phyloP scores from a whole-genome alignment of 2,797 vertebrate genomes.

The Gymnoscopelus microlampas region DNA sequence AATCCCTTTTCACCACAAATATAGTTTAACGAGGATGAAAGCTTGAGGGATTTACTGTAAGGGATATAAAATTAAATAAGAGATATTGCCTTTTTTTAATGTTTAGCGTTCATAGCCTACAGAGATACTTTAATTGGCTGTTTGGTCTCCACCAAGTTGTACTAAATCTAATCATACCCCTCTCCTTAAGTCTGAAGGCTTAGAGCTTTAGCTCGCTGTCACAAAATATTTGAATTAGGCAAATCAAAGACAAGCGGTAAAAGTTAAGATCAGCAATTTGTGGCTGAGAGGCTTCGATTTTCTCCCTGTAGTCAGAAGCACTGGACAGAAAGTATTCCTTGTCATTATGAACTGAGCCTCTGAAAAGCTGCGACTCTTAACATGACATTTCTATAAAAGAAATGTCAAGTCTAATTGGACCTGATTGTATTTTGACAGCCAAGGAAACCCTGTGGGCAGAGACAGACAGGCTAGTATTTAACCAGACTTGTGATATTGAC shows the following conservation, averaged over 20 bases:
- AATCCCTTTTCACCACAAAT: constrained; percentile 15
- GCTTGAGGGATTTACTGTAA: constrained; percentile 14
- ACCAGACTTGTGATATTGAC: constrained; percentile 31
- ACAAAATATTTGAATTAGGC: constrained; percentile 20
- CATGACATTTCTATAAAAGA: constrained; percentile 32
- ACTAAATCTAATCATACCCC: too few species aligned
- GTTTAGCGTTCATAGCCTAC: too few species aligned
- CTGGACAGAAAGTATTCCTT: constrained; percentile 29
- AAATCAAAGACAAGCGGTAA: not conserved
- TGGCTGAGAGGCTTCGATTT: not conserved
- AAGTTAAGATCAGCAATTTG: constrained; percentile 5
- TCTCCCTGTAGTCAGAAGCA: constrained; percentile 11
- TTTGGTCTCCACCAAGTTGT: too few species aligned
- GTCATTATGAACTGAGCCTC: constrained; percentile 19
- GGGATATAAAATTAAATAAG: constrained; percentile 9
- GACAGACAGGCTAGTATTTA: constrained; percentile 8
- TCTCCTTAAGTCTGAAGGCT: too few species aligned
- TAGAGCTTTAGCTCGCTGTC: not conserved
- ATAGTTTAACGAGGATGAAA: constrained; percentile 3
- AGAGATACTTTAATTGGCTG: too few species aligned
- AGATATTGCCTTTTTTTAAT: too few species aligned
- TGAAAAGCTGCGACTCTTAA: constrained; percentile 27
- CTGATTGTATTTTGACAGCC: constrained; percentile 60
- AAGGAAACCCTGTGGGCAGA: constrained; percentile 53
- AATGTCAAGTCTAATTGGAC: constrained; percentile 50